Conservation (phyloP, 2,888 invertebrate genomes). For the Subacronicta megacephala region DNA sequence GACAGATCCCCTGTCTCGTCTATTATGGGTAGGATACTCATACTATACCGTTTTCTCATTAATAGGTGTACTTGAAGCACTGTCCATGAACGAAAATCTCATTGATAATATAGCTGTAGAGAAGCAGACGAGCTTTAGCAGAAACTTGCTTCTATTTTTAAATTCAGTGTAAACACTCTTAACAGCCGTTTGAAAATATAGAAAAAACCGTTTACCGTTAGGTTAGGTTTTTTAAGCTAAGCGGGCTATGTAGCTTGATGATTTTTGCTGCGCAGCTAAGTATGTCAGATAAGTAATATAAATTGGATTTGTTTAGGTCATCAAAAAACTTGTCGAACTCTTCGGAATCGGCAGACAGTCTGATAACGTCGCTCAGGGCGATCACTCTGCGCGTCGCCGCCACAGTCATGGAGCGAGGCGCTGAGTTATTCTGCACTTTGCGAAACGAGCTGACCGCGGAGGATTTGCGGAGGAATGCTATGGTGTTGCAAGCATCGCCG, state of each 20-base stretch:
- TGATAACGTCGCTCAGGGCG: conserved; percentile 70
- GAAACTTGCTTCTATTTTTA: too few relatives aligned
- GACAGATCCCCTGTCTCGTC: conserved; percentile 97
- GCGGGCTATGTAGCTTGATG: too few relatives aligned
- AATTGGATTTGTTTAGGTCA: conserved; percentile 55
- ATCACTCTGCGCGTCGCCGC: conserved; percentile 93
- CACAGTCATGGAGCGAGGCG: conserved; percentile 93
- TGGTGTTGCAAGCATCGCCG: conserved; percentile 80
- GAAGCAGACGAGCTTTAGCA: too few relatives aligned
- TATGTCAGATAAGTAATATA: background rate
- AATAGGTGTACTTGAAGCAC: too few relatives aligned
- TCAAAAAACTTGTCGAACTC: conserved; percentile 62
- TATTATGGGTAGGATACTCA: conserved; percentile 92
- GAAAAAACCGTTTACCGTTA: too few relatives aligned
- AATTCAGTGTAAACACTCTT: too few relatives aligned
- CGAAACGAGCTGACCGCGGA: conserved; percentile 91
- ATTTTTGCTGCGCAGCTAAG: too few relatives aligned
- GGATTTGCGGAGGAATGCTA: conserved; percentile 74
- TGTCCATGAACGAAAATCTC: too few relatives aligned
- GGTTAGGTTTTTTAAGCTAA: too few relatives aligned
- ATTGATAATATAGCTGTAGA: too few relatives aligned
- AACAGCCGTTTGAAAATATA: too few relatives aligned
- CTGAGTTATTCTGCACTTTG: conserved; percentile 93
- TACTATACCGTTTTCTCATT: background rate
- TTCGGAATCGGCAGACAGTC: conserved; percentile 69